A percentile compares a stretch with the other conserved stretches of the same genome.
phyloP scores from a whole-genome alignment of 2,797 vertebrate genomes.

The Rhinogobio ventralis region DNA sequence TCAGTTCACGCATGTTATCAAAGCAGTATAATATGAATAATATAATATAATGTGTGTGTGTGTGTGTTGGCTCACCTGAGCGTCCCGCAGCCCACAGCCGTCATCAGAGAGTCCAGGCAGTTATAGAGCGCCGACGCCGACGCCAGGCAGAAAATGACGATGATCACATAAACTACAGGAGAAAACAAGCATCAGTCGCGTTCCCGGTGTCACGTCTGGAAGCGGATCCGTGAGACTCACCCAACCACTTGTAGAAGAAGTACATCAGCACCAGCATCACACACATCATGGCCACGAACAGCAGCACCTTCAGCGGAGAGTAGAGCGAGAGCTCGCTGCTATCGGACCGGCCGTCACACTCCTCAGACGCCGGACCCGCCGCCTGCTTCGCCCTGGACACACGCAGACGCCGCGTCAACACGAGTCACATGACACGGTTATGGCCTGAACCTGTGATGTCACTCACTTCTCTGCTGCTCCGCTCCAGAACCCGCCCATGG shows the following conservation, averaged over 20 bases:
- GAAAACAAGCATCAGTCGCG: background rate
- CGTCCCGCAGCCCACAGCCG: slow-evolving; percentile 79
- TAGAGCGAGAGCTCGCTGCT: slow-evolving; percentile 86
- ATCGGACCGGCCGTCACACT: slow-evolving; percentile 75
- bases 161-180: slow-evolving; percentile 90
- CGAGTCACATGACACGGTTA: background rate
- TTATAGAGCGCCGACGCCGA: slow-evolving; percentile 89
- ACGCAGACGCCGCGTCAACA: background rate
- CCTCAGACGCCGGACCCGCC: slow-evolving; percentile 55
- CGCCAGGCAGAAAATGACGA: slow-evolving; percentile 91
- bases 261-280: slow-evolving; percentile 94
- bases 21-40: no score
- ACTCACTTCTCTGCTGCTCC: slow-evolving; percentile 86
- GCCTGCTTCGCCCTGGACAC: slow-evolving; percentile 79
- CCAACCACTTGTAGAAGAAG: slow-evolving; percentile 92
- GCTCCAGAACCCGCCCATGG: slow-evolving; percentile 92
- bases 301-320: slow-evolving; percentile 86
- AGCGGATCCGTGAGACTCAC: slow-evolving; percentile 74
- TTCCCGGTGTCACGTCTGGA: background rate
- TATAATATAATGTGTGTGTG: background rate
- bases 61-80: slow-evolving; percentile 77
- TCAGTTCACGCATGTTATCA: no score
- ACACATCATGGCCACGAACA: slow-evolving; percentile 90
- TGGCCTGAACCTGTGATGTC: background rate
- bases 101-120: slow-evolving; percentile 88